Evolutionary conservation across 2,113 vertebrate species (phyloP), one percentile per base, ranked within the genome.

Genomic region (Eira barbara): DNA sequence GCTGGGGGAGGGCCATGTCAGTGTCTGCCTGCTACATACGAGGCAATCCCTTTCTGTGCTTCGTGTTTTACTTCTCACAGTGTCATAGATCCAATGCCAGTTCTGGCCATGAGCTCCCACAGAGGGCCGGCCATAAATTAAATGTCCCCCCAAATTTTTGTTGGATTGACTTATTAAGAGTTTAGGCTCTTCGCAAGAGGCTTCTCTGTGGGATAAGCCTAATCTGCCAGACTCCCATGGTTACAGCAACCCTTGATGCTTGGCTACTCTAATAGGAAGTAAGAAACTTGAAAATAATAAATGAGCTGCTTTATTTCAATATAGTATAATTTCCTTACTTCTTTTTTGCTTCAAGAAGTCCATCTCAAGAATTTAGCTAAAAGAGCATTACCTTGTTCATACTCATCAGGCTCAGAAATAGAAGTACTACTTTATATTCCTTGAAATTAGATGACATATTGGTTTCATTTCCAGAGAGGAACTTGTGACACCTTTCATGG

Each of bases 381-480:
- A 55, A 55, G 23, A 82, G 13, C 6, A 92, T 96, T 96, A 45
- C 27, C 8, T 86, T 93, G 36, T 0, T 14, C 9, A 0, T 49
- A 85, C 76, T 76, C 84, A 82, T 90, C 81, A 74, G 45, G 14
- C 36, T 83, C n/a, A 74, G 65, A 57, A 82, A 85, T 47, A 80
- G 67, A 95, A 74, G 85, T 36, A 11, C n/a, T 89, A 10, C 23
- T 97, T 93, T 29, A 65, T 86, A 94, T 84, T 97, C 45, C 36
- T 63, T 95, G 57, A 98, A 96, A 97, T 90, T 89, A 91, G 84
- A 90, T 76, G 6, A 73, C 49, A 94, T 49, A 55, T 45, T 92
- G 21, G 7, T 96, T 98, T 96, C 92, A 82, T 96, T 80, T 91
- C 15, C 42, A 94, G 82, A 95, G 89, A 95, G 80, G 34, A 96